A percentile compares a stretch with the other conserved stretches of the same genome.
These are phyloP conservation scores for Darevskia nairensis DNA, from an alignment of 2,797 vertebrate species.

Conservation along the genomic window DNA sequence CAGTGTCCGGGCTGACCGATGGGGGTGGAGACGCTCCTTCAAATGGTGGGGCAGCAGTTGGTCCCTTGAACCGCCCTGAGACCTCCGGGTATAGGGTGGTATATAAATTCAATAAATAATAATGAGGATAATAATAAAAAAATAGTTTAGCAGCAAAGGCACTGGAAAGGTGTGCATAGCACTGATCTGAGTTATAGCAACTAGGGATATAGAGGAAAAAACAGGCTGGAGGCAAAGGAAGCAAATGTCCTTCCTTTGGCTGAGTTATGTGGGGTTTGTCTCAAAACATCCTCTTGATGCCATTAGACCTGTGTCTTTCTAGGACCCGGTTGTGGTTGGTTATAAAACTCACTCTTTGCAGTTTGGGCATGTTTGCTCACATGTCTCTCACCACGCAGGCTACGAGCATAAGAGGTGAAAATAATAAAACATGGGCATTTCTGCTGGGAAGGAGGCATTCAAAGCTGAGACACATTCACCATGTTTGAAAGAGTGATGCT, in stretches of 20 bases:
- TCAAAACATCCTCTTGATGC: background rate
- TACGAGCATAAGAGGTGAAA: too few species aligned
- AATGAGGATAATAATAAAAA: too few species aligned
- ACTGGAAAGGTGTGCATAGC: background rate
- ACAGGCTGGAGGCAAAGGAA: background rate
- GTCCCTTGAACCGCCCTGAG: background rate
- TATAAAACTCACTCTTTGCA: background rate
- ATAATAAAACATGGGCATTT: too few species aligned
- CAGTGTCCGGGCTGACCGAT: too few species aligned
- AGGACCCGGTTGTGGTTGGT: background rate
- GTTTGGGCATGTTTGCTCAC: background rate
- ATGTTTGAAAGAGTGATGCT: too few species aligned
- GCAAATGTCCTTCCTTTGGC: background rate
- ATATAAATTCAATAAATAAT: too few species aligned
- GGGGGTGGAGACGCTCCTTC: too few species aligned
- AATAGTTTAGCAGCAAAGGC: background rate
- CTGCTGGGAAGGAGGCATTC: too few species aligned
- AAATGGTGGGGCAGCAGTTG: too few species aligned
- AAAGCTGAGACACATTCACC: too few species aligned
- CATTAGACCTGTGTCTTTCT: background rate
- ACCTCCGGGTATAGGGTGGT: too few species aligned
- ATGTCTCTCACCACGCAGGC: background rate
- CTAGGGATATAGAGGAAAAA: background rate
- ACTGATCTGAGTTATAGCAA: background rate
- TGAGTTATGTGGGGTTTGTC: background rate